phyloP scores from a whole-genome alignment of 2,113 vertebrate species.

The Dasyornis broadbenti region DNA sequence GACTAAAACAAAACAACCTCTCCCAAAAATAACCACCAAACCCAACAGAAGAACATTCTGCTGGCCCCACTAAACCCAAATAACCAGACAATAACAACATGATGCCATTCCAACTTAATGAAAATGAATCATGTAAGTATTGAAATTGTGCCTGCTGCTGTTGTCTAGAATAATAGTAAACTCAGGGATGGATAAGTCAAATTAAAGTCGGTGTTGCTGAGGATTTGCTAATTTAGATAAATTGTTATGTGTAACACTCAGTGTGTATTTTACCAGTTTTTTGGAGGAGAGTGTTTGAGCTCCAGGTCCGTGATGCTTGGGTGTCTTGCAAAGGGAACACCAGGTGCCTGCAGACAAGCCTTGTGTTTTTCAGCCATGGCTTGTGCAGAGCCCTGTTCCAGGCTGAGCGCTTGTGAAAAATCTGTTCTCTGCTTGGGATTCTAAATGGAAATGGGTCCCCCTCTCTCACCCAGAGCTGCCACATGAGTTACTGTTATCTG shows the following conservation, averaged over 20 bases:
- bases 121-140: neutral
- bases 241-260: neutral
- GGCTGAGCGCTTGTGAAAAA: neutral
- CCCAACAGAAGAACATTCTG: neutral
- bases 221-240: neutral
- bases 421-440: neutral
- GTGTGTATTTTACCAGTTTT: neutral
- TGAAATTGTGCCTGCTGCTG: neutral
- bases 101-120: neutral
- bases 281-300: neutral
- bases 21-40: neutral
- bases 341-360: neutral
- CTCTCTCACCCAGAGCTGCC: rapidly evolving
- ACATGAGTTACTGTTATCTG: neutral
- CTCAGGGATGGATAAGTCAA: neutral
- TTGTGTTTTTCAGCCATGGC: neutral
- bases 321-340: neutral
- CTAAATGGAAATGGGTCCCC: neutral
- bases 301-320: neutral
- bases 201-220: neutral
- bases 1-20: conserved; percentile 11
- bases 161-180: neutral
- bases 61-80: neutral
- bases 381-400: neutral
- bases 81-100: neutral